Evolutionary conservation across 92 coral and sea anemone species (phyloP), one percentile per base, ranked within the genome.

Genomic region (Galaxea fascicularis): DNA sequence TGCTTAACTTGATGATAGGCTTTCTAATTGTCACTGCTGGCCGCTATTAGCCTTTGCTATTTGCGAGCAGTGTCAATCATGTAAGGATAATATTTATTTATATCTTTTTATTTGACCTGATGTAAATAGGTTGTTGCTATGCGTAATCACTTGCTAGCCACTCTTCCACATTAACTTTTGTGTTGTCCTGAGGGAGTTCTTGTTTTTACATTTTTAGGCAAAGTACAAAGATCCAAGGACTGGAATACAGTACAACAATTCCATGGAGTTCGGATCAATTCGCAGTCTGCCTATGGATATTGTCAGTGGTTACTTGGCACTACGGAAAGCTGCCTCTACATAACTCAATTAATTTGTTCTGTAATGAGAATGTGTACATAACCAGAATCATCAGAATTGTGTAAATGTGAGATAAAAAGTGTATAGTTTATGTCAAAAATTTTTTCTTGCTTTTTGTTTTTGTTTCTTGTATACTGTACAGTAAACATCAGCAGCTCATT

Each of bases 221-320:
- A 96, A 96, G 69, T 96, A 96, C 89, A 96, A 96, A 78, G 99
- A 96, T 79, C 99, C 99, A 26, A 92, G 98, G 77, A 96, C 99
- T 49, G 95, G 98, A 35, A 89, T 96, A 27, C 93, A 89, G 20
- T 96, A 94, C 84, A 90, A 94, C 89, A 95, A 89, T 62, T 86
- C 98, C 0, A 75, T 92, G 78, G 99, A 96, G 87, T 96, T 96
- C 74, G 87, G 92, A 15, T 94, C 99, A 29, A 92, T 94, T 64
- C 91, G 99, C 7, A 91, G 91, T 65, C 87, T 96, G 58, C 99
- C 99, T 20, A 92, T 94, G 88, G 99, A 96, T 62, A 96, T 96
- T 75, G 95, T 94, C 12, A 95, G 89, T 65, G 99, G 99, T 22
- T 96, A 94, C 65, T 81, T 96, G 65, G 89, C 97, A 24, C 75